Evolutionary conservation across 2,113 vertebrate species (phyloP), one percentile per base, ranked within the genome.

Genomic region (Ageneiosus marmoratus): DNA sequence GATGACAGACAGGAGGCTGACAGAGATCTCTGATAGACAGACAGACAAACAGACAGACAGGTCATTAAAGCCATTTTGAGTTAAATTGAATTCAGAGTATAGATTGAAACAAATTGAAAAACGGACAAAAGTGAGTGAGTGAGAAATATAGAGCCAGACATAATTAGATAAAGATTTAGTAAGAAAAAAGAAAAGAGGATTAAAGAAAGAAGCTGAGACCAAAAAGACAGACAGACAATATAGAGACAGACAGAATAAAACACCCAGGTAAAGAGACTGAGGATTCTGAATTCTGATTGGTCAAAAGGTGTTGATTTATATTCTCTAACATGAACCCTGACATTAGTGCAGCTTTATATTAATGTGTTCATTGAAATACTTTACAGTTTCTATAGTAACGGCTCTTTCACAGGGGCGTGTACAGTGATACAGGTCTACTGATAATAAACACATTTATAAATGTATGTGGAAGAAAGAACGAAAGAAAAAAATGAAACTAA

Each of bases 1-100:
- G 20, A 98, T 97, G 88, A 98, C 97, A 0, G 96, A 97, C 83
- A 98, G 94, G 81, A 98, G 95, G 15, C 96, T 97, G 89, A 98
- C 97, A 2, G 96, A 95, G 92, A 98, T 96, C 90, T 98, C 97
- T 97, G 89, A 56, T 16, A 83, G 70, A 77, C 24, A 53, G 60
- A 20, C 13, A 37, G 58, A 80, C 2, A 63, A 27, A 79, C 4
- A 79, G 58, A 63, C 8, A 65, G 65, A 69, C 9, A 27, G 44
- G 16, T 1, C 18, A 20, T 37, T 18, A 67, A 37, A 67, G 32
- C 2, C 16, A 8, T 2, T 16, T 32, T 16, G 32, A 67, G 32
- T 34, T 20, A 32, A n/a, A 48, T 11, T 32, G 4, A 27, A 41
- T 41, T 34, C 16, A 73, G 24, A 29, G 58, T 22, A 29, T 0